Conservation (phyloP, 2,888 invertebrate species). For the Idaea straminata region DNA sequence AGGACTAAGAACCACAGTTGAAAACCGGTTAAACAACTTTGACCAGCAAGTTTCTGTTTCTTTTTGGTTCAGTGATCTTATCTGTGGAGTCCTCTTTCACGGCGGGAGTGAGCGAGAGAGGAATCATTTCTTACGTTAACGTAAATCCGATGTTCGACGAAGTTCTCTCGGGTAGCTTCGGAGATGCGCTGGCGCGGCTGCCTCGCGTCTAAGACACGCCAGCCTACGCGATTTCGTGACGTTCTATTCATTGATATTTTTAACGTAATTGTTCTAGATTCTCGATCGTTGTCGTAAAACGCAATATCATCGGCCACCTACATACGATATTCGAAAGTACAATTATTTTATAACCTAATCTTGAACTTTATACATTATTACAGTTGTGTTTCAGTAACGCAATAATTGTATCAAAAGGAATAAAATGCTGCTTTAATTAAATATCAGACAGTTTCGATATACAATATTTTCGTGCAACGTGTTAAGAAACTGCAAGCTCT, state of each 20-base stretch:
- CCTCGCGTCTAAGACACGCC: conserved; percentile 36
- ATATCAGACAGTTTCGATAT: conserved; percentile 30
- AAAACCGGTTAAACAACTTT: conserved; percentile 60
- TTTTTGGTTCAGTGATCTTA: conserved; percentile 75
- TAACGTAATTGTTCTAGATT: conserved; percentile 33
- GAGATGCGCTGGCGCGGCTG: conserved; percentile 46
- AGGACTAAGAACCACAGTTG: conserved; percentile 63
- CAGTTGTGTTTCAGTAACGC: background rate
- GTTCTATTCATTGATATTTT: conserved; percentile 66
- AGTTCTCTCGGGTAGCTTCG: conserved; percentile 45
- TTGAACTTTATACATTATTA: conserved; percentile 4
- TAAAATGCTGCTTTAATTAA: conserved; percentile 24
- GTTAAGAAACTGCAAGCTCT: conserved; percentile 50
- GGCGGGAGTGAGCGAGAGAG: conserved; percentile 49
- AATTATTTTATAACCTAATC: background rate
- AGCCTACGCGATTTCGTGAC: conserved; percentile 47
- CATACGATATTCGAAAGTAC: background rate
- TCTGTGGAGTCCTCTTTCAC: conserved; percentile 48
- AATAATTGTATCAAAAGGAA: background rate
- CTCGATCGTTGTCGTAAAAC: background rate
- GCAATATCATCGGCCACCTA: background rate
- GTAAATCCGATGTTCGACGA: conserved; percentile 38
- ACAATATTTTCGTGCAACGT: conserved; percentile 29
- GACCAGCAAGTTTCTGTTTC: conserved; percentile 67
- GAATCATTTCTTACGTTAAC: conserved; percentile 40